A percentile compares a stretch with the other conserved stretches of the same genome.
These are phyloP conservation scores for Callaeas wilsoni DNA, from an alignment of 2,113 vertebrate genomes.

Conservation along the genomic window DNA sequence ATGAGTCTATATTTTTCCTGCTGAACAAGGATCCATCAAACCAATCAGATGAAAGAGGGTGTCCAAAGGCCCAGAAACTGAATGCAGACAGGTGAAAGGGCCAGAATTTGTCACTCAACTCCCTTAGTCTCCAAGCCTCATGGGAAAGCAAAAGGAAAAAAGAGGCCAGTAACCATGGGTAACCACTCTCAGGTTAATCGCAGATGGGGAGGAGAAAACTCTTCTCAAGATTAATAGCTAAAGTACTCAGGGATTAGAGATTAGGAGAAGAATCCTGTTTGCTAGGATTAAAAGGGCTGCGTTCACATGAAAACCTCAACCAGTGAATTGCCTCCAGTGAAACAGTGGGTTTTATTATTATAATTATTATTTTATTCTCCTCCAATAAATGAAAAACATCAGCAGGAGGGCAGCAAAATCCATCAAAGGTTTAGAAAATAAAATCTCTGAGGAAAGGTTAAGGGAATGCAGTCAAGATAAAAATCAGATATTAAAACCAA, in stretches of 20 bases:
- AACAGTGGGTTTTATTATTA: conserved; percentile 31
- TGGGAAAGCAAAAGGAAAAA: neutral
- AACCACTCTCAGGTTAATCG: conserved; percentile 50
- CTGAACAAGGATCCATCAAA: neutral
- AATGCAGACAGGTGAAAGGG: neutral
- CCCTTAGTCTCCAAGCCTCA: neutral
- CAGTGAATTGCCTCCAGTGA: conserved; percentile 38
- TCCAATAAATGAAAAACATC: conserved; percentile 41
- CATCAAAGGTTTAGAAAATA: conserved; percentile 57
- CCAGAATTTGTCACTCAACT: neutral
- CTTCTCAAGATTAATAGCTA: conserved; percentile 61
- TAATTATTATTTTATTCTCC: conserved; percentile 52
- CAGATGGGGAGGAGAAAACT: conserved; percentile 27
- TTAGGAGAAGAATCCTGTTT: conserved; percentile 58
- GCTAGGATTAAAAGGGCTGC: conserved; percentile 50
- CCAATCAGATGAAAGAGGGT: neutral
- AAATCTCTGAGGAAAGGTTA: conserved; percentile 49
- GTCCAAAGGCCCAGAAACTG: neutral
- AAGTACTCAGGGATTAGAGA: conserved; percentile 59
- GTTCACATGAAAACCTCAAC: conserved; percentile 59
- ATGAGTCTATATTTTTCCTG: neutral
- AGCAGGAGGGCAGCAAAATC: conserved; percentile 53
- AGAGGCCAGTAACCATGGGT: neutral
- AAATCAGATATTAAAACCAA: conserved; percentile 58
- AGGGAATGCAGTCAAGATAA: conserved; percentile 46